Evolutionary conservation across 2,797 vertebrate genomes (phyloP).

Genomic region (Caiman crocodilus): DNA sequence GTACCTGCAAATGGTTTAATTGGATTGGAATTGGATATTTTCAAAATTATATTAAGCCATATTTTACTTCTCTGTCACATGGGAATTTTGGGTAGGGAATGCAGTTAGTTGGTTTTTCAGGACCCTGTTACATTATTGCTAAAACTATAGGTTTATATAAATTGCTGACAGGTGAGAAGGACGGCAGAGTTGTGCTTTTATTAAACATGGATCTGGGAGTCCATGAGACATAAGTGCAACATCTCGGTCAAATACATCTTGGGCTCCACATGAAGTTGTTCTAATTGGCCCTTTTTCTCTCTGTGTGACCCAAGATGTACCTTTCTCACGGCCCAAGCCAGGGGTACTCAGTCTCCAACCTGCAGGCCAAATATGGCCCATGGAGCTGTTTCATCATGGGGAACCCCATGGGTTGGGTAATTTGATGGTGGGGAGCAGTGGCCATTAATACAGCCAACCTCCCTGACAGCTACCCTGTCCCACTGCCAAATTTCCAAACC

Average conservation of each 20-base stretch:
- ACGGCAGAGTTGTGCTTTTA: not conserved
- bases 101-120: not conserved
- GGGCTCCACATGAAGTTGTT: not conserved
- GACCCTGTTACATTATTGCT: conserved; percentile 81
- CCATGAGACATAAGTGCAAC: not conserved
- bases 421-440: no score
- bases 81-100: not conserved
- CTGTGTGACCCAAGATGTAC: not conserved
- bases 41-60: conserved; percentile 79
- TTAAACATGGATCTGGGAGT: not conserved
- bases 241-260: not conserved
- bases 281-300: not conserved
- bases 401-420: no score
- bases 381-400: no score
- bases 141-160: conserved; percentile 51
- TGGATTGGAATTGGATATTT: conserved; percentile 91
- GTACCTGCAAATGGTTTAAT: conserved; percentile 89
- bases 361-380: no score
- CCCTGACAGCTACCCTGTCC: no score
- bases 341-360: no score
- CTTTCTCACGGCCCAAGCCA: no score
- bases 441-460: no score
- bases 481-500: no score
- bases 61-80: not conserved
- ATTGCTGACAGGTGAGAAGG: not conserved